Evolutionary conservation across 2,113 vertebrate genomes (phyloP), one percentile per base, ranked within the genome.

Genomic region (Solea senegalensis): DNA sequence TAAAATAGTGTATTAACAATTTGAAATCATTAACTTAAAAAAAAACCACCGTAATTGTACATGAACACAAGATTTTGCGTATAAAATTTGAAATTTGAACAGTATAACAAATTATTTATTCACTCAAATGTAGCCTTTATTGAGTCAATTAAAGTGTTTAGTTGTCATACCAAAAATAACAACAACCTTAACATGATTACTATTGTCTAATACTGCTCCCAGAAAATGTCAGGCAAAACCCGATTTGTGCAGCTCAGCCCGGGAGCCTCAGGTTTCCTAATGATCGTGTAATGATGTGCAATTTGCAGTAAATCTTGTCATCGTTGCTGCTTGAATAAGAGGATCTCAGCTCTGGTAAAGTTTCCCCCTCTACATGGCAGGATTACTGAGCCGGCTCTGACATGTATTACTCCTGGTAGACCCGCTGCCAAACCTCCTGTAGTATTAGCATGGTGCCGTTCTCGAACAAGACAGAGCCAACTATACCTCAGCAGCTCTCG

Each of bases 211-310:
- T 76, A 78, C 81, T 2, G 78, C 79, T 81, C 73, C 63, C 72
- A 59, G 43, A 45, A 53, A 62, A 28, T 49, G 57, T 74, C 83
- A 76, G 69, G 71, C 54, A 48, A 78, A 78, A 52, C 60, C 45
- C 4, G 28, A 80, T 78, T 86, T 69, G 69, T 72, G 52, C 55
- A 16, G 72, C 84, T 59, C 9, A 72, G 58, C 59, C n/a, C 43
- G 51, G 65, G 67, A 72, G 80, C 64, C 78, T 72, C 41, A 76
- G 85, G 71, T 74, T 83, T 83, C 55, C 58, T 86, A 86, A 89
- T 83, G 72, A 80, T 83, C 41, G 13, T 80, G 82, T 86, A 85
- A 87, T 83, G 71, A 86, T 67, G 82, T 85, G 73, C 72, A 88
- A 87, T 85, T 85, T 78, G 65, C 77, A 58, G 57, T 86, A 86